phyloP scores from a whole-genome alignment of 2,888 invertebrate species.

The Tryphoninae sp. region DNA sequence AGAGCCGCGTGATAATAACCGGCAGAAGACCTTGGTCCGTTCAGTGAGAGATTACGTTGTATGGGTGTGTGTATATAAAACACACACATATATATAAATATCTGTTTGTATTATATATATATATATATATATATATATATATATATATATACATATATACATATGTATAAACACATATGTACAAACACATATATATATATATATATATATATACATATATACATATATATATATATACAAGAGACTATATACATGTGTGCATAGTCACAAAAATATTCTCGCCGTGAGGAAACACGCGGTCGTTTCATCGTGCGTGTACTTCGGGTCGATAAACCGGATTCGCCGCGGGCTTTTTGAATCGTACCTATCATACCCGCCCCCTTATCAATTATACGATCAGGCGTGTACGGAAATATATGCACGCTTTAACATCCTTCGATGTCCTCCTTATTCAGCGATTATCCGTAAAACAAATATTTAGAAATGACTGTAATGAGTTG shows the following conservation, averaged over 20 bases:
- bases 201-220: background rate
- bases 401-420: background rate
- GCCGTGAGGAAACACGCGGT: background rate
- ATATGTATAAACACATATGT: too few species aligned
- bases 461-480: slow-evolving; percentile 28
- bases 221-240: background rate
- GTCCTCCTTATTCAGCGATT: slow-evolving; percentile 23
- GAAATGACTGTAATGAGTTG: slow-evolving; percentile 1
- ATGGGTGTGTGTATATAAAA: background rate
- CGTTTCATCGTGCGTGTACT: background rate
- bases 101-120: background rate
- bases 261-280: background rate
- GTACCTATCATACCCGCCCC: background rate
- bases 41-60: background rate
- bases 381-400: background rate
- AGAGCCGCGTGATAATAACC: background rate
- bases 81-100: background rate
- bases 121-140: background rate
- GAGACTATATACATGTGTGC: background rate
- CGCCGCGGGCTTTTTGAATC: slow-evolving; percentile 53
- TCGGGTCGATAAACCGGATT: slow-evolving; percentile 42
- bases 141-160: too few species aligned
- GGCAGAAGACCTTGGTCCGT: slow-evolving; percentile 16
- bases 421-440: slow-evolving; percentile 17
- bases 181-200: too few species aligned